Conservation (phyloP, 2,113 vertebrate genomes). For the Paramisgurnus dabryanus region DNA sequence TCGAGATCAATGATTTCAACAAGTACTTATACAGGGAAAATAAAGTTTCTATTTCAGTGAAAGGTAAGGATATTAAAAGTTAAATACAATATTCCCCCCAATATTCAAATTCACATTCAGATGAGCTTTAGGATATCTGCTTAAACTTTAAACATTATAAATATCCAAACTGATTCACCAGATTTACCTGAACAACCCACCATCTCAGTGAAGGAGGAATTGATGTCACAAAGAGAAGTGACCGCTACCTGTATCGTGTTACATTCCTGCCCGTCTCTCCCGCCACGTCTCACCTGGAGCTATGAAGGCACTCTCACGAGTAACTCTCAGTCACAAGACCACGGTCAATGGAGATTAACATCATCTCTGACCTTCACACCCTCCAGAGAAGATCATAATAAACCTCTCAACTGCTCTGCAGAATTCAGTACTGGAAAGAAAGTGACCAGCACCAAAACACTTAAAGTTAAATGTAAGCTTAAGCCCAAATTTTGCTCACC, state of each 20-base stretch:
- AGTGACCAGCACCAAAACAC: background rate
- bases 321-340: conserved; percentile 17
- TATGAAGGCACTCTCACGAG: conserved; percentile 46
- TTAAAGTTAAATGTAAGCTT: conserved; percentile 67
- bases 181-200: conserved; percentile 34
- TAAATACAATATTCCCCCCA: background rate
- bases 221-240: conserved; percentile 36
- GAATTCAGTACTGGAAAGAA: background rate
- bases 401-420: conserved; percentile 31
- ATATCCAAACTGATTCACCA: conserved; percentile 28
- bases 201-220: conserved; percentile 48
- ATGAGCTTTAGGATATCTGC: too few relatives aligned
- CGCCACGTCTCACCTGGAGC: conserved; percentile 67
- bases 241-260: conserved; percentile 61
- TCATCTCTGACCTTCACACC: conserved; percentile 65
- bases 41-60: conserved; percentile 52
- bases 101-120: too few relatives aligned
- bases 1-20: conserved; percentile 58
- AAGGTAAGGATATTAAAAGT: conserved; percentile 47
- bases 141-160: background rate
- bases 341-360: conserved; percentile 58
- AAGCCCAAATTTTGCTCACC: background rate
- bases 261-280: conserved; percentile 64
- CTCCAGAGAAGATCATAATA: conserved; percentile 55
- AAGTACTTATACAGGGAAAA: conserved; percentile 29